These are phyloP conservation scores for Centropyge bicolor DNA, from an alignment of 2,797 vertebrate species.

Conservation along the genomic window DNA sequence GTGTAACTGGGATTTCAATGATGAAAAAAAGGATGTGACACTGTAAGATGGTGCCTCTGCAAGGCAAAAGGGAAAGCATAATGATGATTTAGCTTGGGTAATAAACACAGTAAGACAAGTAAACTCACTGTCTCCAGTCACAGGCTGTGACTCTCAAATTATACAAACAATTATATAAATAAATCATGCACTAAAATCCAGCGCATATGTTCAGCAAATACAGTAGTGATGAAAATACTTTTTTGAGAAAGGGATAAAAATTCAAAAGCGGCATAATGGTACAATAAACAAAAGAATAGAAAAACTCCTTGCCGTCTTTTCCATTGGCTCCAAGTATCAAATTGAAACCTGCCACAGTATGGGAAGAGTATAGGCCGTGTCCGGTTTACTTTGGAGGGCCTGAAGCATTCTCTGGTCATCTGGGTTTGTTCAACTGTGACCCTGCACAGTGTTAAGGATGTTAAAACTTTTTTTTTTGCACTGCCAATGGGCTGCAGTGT, in stretches of 20 bases:
- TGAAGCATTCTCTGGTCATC: slow-evolving; percentile 75
- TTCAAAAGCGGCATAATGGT: slow-evolving; percentile 34
- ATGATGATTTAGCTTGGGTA: neutral
- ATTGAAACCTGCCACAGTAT: slow-evolving; percentile 65
- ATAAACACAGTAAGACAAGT: neutral
- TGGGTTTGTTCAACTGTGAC: slow-evolving; percentile 81
- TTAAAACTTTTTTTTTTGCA: slow-evolving; percentile 60
- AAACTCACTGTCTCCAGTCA: neutral
- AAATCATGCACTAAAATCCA: slow-evolving; percentile 29
- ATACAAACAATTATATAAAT: slow-evolving; percentile 23
- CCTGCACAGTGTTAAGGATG: slow-evolving; percentile 73
- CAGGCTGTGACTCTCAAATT: slow-evolving; percentile 5
- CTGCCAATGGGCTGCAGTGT: slow-evolving; percentile 47
- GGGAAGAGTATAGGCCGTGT: slow-evolving; percentile 58
- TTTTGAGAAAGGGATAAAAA: slow-evolving; percentile 15
- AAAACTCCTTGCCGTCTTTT: slow-evolving; percentile 45
- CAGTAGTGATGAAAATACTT: slow-evolving; percentile 13
- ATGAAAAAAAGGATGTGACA: neutral
- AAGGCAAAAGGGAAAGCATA: neutral
- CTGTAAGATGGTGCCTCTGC: neutral
- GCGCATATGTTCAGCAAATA: slow-evolving; percentile 5
- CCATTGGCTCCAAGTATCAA: slow-evolving; percentile 58
- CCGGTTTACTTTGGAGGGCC: slow-evolving; percentile 79
- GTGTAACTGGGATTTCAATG: neutral
- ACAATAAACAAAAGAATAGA: slow-evolving; percentile 58